A percentile compares a stretch with the other conserved stretches of the same genome.
phyloP scores from a whole-genome alignment of 2,113 vertebrate species.

The Phaethon lepturus region DNA sequence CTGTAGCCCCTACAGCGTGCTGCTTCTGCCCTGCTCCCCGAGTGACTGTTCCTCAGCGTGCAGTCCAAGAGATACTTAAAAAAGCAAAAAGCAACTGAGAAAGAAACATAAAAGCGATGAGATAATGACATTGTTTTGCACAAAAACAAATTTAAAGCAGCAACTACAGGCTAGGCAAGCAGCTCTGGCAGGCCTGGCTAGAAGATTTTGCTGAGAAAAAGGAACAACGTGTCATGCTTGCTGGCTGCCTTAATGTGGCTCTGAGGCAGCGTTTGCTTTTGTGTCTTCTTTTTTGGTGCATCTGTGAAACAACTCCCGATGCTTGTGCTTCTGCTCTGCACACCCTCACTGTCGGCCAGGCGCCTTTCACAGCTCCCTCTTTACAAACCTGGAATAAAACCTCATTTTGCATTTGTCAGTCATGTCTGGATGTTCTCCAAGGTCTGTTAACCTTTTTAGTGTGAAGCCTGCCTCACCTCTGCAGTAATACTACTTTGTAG shows the following conservation, averaged over 20 bases:
- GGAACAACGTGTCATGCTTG: neutral
- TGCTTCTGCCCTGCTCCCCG: neutral
- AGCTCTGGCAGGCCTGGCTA: neutral
- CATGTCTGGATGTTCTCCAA: neutral
- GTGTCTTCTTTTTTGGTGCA: neutral
- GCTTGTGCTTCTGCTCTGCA: neutral
- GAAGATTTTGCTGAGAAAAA: neutral
- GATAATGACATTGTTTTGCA: neutral
- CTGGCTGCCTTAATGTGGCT: neutral
- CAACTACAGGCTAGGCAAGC: neutral
- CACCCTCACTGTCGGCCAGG: neutral
- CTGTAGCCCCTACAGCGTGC: neutral
- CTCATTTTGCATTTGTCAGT: neutral
- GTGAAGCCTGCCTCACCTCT: neutral
- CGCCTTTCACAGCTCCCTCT: rapidly evolving
- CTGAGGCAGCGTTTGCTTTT: neutral
- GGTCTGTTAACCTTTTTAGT: neutral
- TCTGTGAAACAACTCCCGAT: neutral
- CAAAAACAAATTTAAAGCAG: neutral
- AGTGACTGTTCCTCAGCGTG: neutral
- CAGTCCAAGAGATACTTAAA: neutral
- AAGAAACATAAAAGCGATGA: neutral
- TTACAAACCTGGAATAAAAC: neutral
- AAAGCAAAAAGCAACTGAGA: neutral
- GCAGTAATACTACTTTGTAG: neutral